These are phyloP conservation scores for Ammodytes marinus DNA, from an alignment of 2,113 vertebrate genomes.

Conservation along the genomic window DNA sequence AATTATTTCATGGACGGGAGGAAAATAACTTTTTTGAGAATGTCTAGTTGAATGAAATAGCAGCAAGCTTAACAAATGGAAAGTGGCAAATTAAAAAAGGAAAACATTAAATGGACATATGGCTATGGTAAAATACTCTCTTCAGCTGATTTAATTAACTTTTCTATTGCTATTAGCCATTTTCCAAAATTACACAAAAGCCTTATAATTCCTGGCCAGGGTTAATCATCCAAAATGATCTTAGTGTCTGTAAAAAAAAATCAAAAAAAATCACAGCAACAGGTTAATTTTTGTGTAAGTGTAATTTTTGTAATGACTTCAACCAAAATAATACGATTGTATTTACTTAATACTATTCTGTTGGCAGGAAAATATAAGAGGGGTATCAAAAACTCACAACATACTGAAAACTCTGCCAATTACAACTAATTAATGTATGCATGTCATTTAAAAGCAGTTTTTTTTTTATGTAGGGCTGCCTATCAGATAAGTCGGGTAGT, in stretches of 20 bases:
- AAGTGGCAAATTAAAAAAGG: not conserved
- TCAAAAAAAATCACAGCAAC: not conserved
- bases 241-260: not conserved
- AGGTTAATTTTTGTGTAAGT: too few species aligned
- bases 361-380: not conserved
- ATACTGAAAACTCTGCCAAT: not conserved
- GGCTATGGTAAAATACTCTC: not conserved
- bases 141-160: not conserved
- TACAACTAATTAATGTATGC: conserved; percentile 4
- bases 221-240: not conserved
- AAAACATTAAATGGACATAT: not conserved
- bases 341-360: not conserved
- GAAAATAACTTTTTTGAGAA: conserved; percentile 6
- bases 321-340: not conserved
- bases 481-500: conserved; percentile 1
- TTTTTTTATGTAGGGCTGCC: not conserved
- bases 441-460: not conserved
- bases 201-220: not conserved
- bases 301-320: not conserved
- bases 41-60: not conserved
- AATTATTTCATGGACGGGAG: not conserved
- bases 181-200: not conserved
- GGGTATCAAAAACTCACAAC: not conserved
- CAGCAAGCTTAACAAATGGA: not conserved
- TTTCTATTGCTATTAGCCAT: too few species aligned